Conservation (phyloP, 2,797 vertebrate species). For the Coilia nasus region DNA sequence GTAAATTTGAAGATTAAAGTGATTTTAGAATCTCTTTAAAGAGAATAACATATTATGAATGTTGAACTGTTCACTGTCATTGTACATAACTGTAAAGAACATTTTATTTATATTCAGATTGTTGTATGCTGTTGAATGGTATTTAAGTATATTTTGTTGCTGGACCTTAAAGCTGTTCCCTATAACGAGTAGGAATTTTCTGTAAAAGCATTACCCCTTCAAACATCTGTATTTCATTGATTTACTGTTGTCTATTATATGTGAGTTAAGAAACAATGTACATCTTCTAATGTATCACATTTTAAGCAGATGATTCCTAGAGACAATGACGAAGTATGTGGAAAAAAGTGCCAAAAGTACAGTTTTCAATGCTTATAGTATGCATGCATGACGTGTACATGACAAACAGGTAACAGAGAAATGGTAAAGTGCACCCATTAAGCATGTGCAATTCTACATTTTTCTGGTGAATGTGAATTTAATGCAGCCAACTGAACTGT, state of each 20-base stretch:
- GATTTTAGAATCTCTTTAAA: not conserved
- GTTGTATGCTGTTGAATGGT: not conserved
- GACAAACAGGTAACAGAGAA: not conserved
- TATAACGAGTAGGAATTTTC: not conserved
- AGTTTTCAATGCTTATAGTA: too few species aligned
- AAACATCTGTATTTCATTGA: not conserved
- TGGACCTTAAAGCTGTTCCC: not conserved
- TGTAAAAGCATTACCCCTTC: not conserved
- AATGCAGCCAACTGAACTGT: not conserved
- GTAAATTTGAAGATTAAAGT: constrained; percentile 7
- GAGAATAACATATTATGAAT: not conserved
- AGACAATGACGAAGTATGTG: not conserved
- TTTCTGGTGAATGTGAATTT: not conserved
- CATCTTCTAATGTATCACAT: not conserved
- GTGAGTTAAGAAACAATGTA: not conserved
- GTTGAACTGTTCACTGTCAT: not conserved
- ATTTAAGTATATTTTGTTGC: constrained; percentile 17
- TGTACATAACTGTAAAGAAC: constrained; percentile 16
- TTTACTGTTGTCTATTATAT: constrained; percentile 12
- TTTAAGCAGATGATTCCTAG: not conserved
- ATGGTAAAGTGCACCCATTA: not conserved
- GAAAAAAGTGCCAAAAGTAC: not conserved
- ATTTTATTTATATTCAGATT: constrained; percentile 10
- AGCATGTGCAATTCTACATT: not conserved
- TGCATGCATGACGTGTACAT: not conserved